Conservation (phyloP, 1,140 invertebrate species). For the Zeugodacus cucurbitae region DNA sequence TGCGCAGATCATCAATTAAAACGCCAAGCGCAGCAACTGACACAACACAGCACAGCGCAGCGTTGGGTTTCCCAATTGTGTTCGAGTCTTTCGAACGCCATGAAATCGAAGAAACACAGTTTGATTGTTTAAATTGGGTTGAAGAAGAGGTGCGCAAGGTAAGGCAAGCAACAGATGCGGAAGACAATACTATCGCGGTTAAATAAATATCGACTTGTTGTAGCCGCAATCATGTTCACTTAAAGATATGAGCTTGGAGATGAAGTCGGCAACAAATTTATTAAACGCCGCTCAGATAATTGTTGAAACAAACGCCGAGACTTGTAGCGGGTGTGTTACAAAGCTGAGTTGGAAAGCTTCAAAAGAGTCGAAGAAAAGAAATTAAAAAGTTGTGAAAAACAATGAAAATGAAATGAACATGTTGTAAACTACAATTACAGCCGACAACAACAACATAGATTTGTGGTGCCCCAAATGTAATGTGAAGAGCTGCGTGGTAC, state of each 20-base stretch:
- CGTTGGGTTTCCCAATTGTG: not conserved
- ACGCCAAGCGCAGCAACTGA: not conserved
- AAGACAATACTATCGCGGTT: not conserved
- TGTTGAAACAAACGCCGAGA: not conserved
- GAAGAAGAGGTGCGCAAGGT: not conserved
- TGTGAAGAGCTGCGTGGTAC: not conserved
- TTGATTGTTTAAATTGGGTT: not conserved
- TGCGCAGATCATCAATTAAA: conserved; percentile 33
- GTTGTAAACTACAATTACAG: not conserved
- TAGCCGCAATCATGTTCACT: not conserved
- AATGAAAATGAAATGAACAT: not conserved
- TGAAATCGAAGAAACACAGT: not conserved
- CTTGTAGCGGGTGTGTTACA: not conserved
- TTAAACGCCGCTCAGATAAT: not conserved
- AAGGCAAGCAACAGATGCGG: not conserved
- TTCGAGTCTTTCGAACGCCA: not conserved
- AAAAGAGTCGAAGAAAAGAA: not conserved
- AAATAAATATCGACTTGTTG: not conserved
- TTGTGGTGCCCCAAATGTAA: not conserved
- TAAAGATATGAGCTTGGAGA: not conserved
- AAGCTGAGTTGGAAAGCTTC: not conserved
- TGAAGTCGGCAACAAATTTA: not conserved
- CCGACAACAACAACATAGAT: not conserved
- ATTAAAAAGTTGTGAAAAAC: not conserved
- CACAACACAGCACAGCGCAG: not conserved